A percentile compares a stretch with the other conserved stretches of the same genome.
Evolutionary conservation across 2,113 vertebrate species (phyloP).

Genomic region (Ginglymostoma cirratum): DNA sequence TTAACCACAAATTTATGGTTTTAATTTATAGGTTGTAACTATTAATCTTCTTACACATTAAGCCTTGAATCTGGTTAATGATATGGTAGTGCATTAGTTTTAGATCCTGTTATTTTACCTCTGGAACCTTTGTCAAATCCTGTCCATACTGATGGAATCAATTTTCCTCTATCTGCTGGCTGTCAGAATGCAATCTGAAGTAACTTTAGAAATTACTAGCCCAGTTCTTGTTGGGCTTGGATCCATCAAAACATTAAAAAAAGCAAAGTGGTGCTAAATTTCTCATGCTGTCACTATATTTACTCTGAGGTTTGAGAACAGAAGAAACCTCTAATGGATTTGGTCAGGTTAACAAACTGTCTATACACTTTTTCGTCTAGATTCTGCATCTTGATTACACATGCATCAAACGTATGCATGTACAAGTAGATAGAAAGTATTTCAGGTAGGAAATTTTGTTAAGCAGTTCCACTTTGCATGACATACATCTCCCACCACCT

Average conservation of each 20-base stretch:
- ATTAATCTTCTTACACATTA: not conserved
- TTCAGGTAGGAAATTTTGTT: not conserved
- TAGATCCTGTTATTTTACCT: not conserved
- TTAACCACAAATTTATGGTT: not conserved
- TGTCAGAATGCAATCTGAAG: not conserved
- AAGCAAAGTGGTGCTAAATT: conserved; percentile 1
- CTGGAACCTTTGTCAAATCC: conserved; percentile 11
- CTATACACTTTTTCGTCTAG: not conserved
- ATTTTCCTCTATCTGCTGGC: conserved; percentile 3
- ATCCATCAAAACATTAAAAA: not conserved
- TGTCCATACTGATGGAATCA: not conserved
- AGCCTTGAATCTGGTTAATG: not conserved
- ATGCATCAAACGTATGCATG: not conserved
- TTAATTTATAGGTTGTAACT: not conserved
- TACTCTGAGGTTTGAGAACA: not conserved
- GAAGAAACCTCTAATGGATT: not conserved
- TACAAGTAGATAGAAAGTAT: not conserved
- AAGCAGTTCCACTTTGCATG: too few species aligned
- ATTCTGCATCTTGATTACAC: not conserved
- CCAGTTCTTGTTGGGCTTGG: not conserved
- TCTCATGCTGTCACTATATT: conserved; percentile 9
- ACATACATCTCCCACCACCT: too few species aligned
- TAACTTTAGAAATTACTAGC: not conserved
- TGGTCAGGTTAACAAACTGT: not conserved
- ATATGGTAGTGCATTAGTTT: not conserved